Evolutionary conservation across 2,797 vertebrate genomes (phyloP).

Genomic region (Gobionotothen gibberifrons): DNA sequence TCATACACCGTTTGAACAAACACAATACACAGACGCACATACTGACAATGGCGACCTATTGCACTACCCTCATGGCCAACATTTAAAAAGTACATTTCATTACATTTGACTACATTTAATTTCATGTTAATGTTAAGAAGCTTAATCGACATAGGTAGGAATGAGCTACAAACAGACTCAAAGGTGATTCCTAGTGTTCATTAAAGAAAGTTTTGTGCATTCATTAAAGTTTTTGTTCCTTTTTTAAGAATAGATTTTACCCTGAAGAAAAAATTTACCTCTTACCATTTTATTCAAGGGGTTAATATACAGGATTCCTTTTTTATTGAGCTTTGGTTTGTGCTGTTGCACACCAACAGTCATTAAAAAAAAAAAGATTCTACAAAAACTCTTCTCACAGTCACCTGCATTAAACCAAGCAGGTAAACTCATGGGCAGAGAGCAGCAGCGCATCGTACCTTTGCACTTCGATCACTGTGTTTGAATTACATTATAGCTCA

Average conservation of each 20-base stretch:
- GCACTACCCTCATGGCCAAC: too few relatives aligned
- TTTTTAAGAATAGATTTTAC: conserved; percentile 30
- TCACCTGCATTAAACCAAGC: conserved; percentile 65
- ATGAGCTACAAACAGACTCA: conserved; percentile 5
- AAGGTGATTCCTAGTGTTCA: conserved; percentile 3
- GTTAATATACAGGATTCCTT: conserved; percentile 59
- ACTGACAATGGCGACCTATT: too few relatives aligned
- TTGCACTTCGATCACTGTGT: conserved; percentile 59
- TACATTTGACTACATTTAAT: too few relatives aligned
- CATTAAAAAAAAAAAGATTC: conserved; percentile 55
- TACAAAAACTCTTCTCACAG: conserved; percentile 48
- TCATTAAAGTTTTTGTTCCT: conserved; percentile 10
- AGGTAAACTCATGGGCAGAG: conserved; percentile 44
- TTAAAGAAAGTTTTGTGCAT: not conserved
- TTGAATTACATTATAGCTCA: conserved; percentile 60
- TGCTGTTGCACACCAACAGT: conserved; percentile 41
- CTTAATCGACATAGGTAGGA: too few relatives aligned
- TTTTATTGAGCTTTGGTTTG: conserved; percentile 40
- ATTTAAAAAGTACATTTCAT: too few relatives aligned
- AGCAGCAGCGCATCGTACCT: conserved; percentile 54
- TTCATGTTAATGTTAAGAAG: too few relatives aligned
- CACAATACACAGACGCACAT: too few relatives aligned
- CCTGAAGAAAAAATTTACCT: conserved; percentile 1
- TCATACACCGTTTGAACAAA: too few relatives aligned
- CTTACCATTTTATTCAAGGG: conserved; percentile 56